Evolutionary conservation across 2,888 invertebrate genomes (phyloP), one percentile per base, ranked within the genome.

Genomic region (Netelia inedita): DNA sequence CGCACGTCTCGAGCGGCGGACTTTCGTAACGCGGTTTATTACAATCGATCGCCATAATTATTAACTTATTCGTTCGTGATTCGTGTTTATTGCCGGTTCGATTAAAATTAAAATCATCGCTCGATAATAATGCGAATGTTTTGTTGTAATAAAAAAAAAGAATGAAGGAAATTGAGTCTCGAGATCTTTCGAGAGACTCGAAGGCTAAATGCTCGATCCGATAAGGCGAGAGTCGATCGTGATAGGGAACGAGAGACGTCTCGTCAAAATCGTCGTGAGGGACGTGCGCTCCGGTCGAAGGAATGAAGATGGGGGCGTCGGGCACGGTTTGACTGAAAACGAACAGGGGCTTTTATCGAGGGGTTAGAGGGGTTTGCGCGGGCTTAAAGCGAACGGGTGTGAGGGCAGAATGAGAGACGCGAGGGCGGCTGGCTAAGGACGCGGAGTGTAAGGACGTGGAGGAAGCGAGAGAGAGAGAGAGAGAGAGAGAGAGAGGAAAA

Each of bases 371-470:
- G 57, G 11, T 19, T 55, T 14, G 28, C 21, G 16, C 21, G 53
- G 57, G 89, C 90, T 90, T 92, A 90, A 91, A 92, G 90, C 91
- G 90, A 88, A 91, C 88, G 89, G 85, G 66, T 88, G 86, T 89
- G 88, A 89, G 88, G 88, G 89, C 35, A 46, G 65, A 53, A 61
- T 21, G 74, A 55, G 63, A 91, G 91, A 90, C 89, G 90, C 88
- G 91, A 89, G 89, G 87, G 68, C 68, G 88, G 90, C 86, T 91
- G 88, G 90, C 89, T 65, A 57, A 79, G 82, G 55, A 81, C 63
- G 80, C 63, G 69, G 71, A 69, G 82, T 85, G 79, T 84, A 83
- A 87, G 84, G 82, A 86, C 83, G 83, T 76, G 79, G 76, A 72
- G 76, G 55, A 61, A 35, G 35, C 5, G 35, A 35, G 8, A 35